Evolutionary conservation across 2,113 vertebrate genomes (phyloP).

Genomic region (Callorhinus ursinus): DNA sequence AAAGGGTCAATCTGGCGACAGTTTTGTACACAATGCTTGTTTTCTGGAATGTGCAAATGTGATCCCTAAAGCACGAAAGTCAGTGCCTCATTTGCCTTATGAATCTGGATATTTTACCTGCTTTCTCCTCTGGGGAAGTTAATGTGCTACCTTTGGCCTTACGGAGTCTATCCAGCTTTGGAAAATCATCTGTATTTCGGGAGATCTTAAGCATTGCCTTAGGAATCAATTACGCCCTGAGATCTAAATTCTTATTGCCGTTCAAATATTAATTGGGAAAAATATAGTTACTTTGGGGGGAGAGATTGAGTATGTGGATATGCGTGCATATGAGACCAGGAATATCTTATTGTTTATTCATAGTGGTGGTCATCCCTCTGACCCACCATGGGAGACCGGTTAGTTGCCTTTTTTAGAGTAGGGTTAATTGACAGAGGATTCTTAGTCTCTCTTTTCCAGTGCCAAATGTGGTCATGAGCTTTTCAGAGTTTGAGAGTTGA

Average conservation of each 20-base stretch:
- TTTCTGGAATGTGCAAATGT: slow-evolving; percentile 5
- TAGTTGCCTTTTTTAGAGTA: not conserved
- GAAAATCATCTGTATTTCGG: not conserved
- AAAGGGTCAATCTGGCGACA: not conserved
- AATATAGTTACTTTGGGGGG: not conserved
- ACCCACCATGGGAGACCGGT: not conserved
- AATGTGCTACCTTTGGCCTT: not conserved
- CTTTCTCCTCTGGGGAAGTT: not conserved
- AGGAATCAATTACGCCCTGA: not conserved
- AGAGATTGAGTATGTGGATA: not conserved
- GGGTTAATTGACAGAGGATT: not conserved
- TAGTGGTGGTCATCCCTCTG: not conserved
- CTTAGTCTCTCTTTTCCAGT: not conserved
- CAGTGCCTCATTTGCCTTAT: not conserved
- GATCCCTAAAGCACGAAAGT: not conserved
- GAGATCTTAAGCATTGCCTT: not conserved
- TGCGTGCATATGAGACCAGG: not conserved
- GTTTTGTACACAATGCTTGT: not conserved
- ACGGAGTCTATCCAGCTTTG: not conserved
- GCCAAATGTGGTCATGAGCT: not conserved
- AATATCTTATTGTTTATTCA: not conserved
- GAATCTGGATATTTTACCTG: not conserved
- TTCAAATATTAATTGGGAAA: slow-evolving; percentile 49
- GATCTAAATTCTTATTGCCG: not conserved
- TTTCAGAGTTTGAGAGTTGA: slow-evolving; percentile 26